These are phyloP conservation scores for Protobothrops mucrosquamatus DNA, from an alignment of 2,113 vertebrate genomes.

Conservation along the genomic window DNA sequence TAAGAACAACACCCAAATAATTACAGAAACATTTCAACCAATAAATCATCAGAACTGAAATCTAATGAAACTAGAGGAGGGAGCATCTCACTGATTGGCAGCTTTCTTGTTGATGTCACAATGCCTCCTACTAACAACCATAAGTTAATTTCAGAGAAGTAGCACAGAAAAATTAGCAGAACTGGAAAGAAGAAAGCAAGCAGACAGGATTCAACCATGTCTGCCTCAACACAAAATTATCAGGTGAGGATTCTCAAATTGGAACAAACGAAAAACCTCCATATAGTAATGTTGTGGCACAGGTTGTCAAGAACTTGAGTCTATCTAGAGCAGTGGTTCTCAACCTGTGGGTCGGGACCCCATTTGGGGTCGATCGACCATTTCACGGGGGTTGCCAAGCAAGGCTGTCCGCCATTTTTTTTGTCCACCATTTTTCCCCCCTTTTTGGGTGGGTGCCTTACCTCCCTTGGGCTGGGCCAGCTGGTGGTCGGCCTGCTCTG, in stretches of 20 bases:
- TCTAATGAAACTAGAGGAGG: not conserved
- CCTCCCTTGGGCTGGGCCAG: too few relatives aligned
- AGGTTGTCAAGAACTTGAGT: not conserved
- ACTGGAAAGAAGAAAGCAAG: not conserved
- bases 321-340: not conserved
- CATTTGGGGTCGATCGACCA: too few relatives aligned
- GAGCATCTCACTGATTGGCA: not conserved
- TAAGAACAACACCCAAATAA: not conserved
- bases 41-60: not conserved
- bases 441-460: too few relatives aligned
- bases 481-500: too few relatives aligned
- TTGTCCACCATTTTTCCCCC: too few relatives aligned
- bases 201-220: conserved; percentile 16
- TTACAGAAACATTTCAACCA: conserved; percentile 9
- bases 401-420: too few relatives aligned
- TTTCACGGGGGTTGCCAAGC: too few relatives aligned
- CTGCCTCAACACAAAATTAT: not conserved
- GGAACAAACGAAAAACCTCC: not conserved
- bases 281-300: not conserved
- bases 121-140: not conserved
- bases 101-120: not conserved
- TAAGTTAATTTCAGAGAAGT: not conserved
- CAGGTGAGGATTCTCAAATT: conserved; percentile 18
- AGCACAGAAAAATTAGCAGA: not conserved
- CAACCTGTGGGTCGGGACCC: too few relatives aligned